phyloP scores from a whole-genome alignment of 2,888 invertebrate genomes.

The Protula sp. region DNA sequence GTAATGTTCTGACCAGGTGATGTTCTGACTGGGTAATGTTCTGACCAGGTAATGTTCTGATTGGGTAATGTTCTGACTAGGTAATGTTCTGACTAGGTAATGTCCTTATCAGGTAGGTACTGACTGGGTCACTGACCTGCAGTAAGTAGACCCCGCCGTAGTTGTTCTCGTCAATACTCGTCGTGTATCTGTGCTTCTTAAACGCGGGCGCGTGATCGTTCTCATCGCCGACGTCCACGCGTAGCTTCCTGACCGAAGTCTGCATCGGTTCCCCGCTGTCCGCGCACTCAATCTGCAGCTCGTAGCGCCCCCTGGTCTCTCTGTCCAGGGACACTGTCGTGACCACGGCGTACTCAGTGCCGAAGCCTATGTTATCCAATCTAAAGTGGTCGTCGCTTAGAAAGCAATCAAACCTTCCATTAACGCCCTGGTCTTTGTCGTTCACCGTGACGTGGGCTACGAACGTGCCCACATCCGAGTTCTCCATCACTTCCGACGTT shows the following conservation, averaged over 20 bases:
- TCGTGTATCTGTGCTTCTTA: not conserved
- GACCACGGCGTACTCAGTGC: conserved; percentile 12
- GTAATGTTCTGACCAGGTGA: too few species aligned
- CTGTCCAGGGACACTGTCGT: conserved; percentile 18
- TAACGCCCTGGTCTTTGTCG: conserved; percentile 18
- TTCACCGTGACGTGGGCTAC: conserved; percentile 16
- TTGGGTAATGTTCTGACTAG: too few species aligned
- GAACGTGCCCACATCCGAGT: conserved; percentile 10
- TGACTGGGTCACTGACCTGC: not conserved
- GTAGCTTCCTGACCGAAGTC: conserved; percentile 1
- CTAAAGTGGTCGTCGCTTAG: conserved; percentile 15
- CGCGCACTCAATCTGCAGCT: conserved; percentile 14
- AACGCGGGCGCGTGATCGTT: not conserved
- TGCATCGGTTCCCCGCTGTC: conserved; percentile 17
- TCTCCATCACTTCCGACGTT: conserved; percentile 11
- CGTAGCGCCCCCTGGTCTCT: conserved; percentile 14
- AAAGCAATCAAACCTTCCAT: conserved; percentile 20
- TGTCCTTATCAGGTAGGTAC: too few species aligned
- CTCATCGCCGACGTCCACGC: not conserved
- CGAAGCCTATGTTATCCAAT: conserved; percentile 6
- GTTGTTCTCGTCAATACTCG: not conserved
- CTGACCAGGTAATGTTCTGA: too few species aligned
- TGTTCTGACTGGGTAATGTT: too few species aligned
- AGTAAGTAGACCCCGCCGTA: not conserved
- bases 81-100: too few species aligned